Evolutionary conservation across 2,797 vertebrate species (phyloP), one percentile per base, ranked within the genome.

Genomic region (Pantherophis alleghaniensis): DNA sequence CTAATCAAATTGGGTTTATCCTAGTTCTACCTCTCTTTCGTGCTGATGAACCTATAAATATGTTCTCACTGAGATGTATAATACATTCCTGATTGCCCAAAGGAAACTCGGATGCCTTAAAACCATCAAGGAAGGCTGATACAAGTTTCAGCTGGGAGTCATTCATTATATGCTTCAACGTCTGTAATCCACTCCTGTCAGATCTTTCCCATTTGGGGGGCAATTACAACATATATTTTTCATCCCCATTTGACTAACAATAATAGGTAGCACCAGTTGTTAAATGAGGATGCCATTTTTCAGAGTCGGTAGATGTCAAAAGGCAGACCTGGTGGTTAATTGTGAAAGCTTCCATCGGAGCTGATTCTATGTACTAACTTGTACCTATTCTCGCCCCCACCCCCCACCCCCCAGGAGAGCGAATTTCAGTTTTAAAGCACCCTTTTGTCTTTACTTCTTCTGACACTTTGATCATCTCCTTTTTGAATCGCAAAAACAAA

Each of bases 401-500:
- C 51, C 51, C 51, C 51, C 42, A 42, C 7, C 51, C 55, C 24
- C 42, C 86, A 53, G 87, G 89, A 94, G 28, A 95, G 32, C 2
- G 61, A 89, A 55, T 88, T 94, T 53, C 53, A 88, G 3, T 93
- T 94, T 86, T 47, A 59, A 74, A 92, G 74, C 53, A 57, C 61
- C 63, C 7, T 11, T 91, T 92, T 92, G 9, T 63, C 79, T 63
- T 83, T 83, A 47, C 79, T 92, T 94, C 53, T 56, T 95, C 88
- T 90, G 92, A 95, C 86, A 87, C 83, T 92, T 94, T 91, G 95
- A 95, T 0, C 60, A 90, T 86, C 20, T 14, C 92, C 51, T 94
- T 96, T 96, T 96, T 89, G 94, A 90, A 94, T 95, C 93, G 87
- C 28, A 93, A 90, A 93, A 96, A 90, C 69, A 95, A 55, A 87